phyloP scores from a whole-genome alignment of 2,113 vertebrate genomes.

The Tragelaphus imberbis region DNA sequence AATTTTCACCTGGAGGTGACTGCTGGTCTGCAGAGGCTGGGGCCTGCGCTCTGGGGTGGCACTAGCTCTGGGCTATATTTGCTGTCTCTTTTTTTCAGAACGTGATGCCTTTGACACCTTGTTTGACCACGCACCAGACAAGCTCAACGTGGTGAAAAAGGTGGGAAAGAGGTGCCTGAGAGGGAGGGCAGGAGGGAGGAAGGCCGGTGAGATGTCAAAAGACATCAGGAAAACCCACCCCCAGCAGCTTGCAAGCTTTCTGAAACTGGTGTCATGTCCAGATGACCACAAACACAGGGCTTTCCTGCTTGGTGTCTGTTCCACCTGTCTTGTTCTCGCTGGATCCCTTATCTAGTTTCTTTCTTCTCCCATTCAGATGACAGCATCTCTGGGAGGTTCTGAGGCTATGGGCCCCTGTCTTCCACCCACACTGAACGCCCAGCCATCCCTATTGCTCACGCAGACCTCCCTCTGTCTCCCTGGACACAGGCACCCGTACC shows the following conservation, averaged over 20 bases:
- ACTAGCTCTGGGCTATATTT: neutral
- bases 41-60: neutral
- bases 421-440: neutral
- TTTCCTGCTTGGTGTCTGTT: neutral
- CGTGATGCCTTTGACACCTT: slow-evolving; percentile 97
- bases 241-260: neutral
- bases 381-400: neutral
- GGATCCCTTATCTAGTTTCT: neutral
- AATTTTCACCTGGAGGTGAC: neutral
- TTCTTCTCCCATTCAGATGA: neutral
- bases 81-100: slow-evolving; percentile 81
- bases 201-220: rapidly evolving
- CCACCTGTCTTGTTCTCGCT: neutral
- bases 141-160: slow-evolving; percentile 98
- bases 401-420: neutral
- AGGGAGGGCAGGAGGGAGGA: rapidly evolving
- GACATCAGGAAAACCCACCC: neutral
- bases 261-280: neutral
- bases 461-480: neutral
- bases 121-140: slow-evolving; percentile 98
- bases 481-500: neutral
- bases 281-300: neutral
- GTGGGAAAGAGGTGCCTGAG: slow-evolving; percentile 74
- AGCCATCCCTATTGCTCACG: neutral
- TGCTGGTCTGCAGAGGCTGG: rapidly evolving